These are phyloP conservation scores for Drosophila mayri DNA, from an alignment of 1,140 invertebrate genomes.

Conservation along the genomic window DNA sequence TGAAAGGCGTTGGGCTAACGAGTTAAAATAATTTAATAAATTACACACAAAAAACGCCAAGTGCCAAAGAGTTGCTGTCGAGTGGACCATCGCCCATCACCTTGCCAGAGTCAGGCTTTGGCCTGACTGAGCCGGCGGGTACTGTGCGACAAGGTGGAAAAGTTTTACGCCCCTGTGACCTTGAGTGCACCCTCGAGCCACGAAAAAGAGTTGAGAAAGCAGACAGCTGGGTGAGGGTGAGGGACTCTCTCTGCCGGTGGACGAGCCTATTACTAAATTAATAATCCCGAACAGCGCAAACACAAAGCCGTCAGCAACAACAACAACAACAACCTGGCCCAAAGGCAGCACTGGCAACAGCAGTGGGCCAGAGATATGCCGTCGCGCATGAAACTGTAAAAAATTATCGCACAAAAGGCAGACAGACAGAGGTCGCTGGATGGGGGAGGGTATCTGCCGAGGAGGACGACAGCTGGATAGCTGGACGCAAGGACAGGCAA, in stretches of 20 bases:
- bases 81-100: conserved; percentile 36
- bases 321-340: conserved; percentile 19
- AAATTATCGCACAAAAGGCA: conserved; percentile 59
- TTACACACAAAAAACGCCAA: conserved; percentile 59
- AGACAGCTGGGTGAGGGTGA: conserved; percentile 31
- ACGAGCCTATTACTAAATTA: conserved; percentile 77
- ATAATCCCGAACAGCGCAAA: conserved; percentile 62
- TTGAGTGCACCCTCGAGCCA: conserved; percentile 72
- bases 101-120: neutral
- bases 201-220: conserved; percentile 29
- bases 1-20: conserved; percentile 64
- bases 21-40: conserved; percentile 81
- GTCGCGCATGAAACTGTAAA: conserved; percentile 57
- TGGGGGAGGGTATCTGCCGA: neutral
- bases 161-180: conserved; percentile 68
- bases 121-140: neutral
- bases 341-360: conserved; percentile 19
- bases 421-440: conserved; percentile 10
- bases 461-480: conserved; percentile 4
- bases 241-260: conserved; percentile 14
- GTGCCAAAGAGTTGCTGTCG: conserved; percentile 52
- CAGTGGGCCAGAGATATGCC: conserved; percentile 23
- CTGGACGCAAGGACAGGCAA: conserved; percentile 3
- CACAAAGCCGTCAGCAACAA: conserved; percentile 30
- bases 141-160: conserved; percentile 55